Base-by-base conservation (phyloP, 1,140 invertebrate species). In the Andrena cerasifolii region DNA sequence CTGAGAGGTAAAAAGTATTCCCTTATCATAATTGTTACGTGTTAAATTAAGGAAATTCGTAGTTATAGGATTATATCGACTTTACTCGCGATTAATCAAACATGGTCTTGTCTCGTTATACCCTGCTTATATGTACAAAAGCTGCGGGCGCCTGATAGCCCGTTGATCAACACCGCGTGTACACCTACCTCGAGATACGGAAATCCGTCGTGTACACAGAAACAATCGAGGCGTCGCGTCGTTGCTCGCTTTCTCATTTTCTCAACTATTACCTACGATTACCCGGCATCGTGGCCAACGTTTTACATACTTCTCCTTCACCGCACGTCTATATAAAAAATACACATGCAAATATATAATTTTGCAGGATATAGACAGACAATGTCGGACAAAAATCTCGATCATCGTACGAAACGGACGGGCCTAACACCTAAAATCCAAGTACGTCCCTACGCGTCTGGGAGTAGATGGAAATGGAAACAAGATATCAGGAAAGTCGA, bases 81-180 rank as follows among this genome's bases (percentile, higher is more conserved):
- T 63, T 83, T 66, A 61, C 31, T 86, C 68, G 58, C 33, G 58
- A 66, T 75, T 71, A 71, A 78, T 71, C 65, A 56, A 78, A 82
- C 72, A 31, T 85, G 76, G 78, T 83, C 77, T 86, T 84, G 77
- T 85, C 87, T 84, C 83, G 71, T 87, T 87, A 89, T 90, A 91
- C 85, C 89, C 89, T 89, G 89, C 86, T 90, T 82, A 73, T 91
- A 90, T 91, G 85, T 90, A 91, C 89, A 91, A 56, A 78, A 78
- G 67, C 78, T 74, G 82, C 80, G 43, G 24, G 73, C 72, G 78
- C 72, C 79, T 79, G 58, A 36, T 78, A 33, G n/a, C 18, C 8
- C 7, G 14, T 45, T 49, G 14, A 56, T 54, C n/a, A 24, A 28
- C 8, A 28, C 12, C 14, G 16, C 5, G 28, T 26, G 16, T 63